A percentile compares a stretch with the other conserved stretches of the same genome.
Conservation (phyloP, 2,113 vertebrate species). For the Paramisgurnus dabryanus region DNA sequence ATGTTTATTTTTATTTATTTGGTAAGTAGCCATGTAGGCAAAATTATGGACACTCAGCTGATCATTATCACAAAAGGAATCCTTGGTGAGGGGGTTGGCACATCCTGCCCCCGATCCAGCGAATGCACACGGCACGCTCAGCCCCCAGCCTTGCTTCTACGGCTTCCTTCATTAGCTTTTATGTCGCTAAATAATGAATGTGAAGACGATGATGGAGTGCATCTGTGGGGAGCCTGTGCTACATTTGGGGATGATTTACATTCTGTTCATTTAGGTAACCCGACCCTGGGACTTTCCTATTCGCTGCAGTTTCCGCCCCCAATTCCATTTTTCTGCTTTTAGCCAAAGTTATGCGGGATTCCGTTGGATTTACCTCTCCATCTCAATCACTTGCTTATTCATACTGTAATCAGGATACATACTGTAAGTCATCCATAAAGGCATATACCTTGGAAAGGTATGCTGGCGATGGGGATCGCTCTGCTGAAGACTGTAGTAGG, state of each 20-base stretch:
- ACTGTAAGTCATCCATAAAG: slow-evolving; percentile 21
- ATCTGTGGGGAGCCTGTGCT: slow-evolving; percentile 40
- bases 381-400: slow-evolving; percentile 38
- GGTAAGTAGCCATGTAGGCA: too few relatives aligned
- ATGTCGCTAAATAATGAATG: slow-evolving; percentile 61
- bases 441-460: slow-evolving; percentile 25
- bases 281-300: slow-evolving; percentile 15
- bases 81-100: neutral
- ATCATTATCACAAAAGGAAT: too few relatives aligned
- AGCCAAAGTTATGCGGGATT: slow-evolving; percentile 27
- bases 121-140: neutral
- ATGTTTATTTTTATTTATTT: too few relatives aligned
- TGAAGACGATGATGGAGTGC: slow-evolving; percentile 50
- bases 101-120: neutral
- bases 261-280: slow-evolving; percentile 20
- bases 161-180: slow-evolving; percentile 60
- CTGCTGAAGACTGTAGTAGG: neutral
- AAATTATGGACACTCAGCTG: too few relatives aligned
- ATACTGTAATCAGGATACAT: slow-evolving; percentile 17
- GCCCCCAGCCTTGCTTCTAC: slow-evolving; percentile 28
- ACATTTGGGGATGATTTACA: slow-evolving; percentile 47
- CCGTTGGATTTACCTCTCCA: slow-evolving; percentile 35
- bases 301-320: neutral
- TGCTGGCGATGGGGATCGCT: neutral
- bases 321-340: neutral